Base-by-base conservation (phyloP, 30 jellyfish, hydroid and myxozoan genomes). In the Clytia hemisphaerica region DNA sequence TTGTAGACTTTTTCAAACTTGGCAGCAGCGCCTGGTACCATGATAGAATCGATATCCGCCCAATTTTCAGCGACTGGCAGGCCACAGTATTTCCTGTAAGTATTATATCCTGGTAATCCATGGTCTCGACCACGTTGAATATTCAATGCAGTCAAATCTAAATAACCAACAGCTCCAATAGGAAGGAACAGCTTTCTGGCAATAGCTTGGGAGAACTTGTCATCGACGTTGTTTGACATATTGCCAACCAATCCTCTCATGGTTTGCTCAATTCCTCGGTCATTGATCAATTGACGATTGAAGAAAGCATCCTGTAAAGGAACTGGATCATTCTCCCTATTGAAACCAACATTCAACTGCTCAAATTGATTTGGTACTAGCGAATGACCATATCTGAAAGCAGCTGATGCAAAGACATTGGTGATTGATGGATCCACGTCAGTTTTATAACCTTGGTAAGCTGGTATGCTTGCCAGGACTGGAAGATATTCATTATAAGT, bases 41-140 rank as follows among this genome's bases (percentile, higher is more conserved):
- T 2, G 60, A 9, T 46, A 46, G 19, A n/a, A 18, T 35, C 18
- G 28, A 61, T 27, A 25, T 35, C 58, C 6, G 30, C 4, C 30
- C 18, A 61, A 3, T 62, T 2, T 61, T 35, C 35, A 12, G 60
- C 70, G 2, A 2, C 26, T 4, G 59, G 33, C 19, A 45, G 22
- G 4, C 34, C 34, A 34, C 82, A 70, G 18, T 16, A 3, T 6
- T 34, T 10, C 22, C 82, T 7, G 44, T 24, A 70, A 50, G 33
- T n/a, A 19, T 58, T 45, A 21, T 70, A 70, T 19, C 78, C 51
- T 2, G 82, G 79, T 4, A 70, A 3, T 2, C 82, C 82, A 70
- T 70, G 82, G 51, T 70, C 82, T 34, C 82, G 48, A 19, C 82
- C 82, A 2, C 82, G 82, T 9, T 70, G 79, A 15, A 70, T 28